phyloP scores from a whole-genome alignment of 2,113 vertebrate genomes.

The Chaenocephalus aceratus region DNA sequence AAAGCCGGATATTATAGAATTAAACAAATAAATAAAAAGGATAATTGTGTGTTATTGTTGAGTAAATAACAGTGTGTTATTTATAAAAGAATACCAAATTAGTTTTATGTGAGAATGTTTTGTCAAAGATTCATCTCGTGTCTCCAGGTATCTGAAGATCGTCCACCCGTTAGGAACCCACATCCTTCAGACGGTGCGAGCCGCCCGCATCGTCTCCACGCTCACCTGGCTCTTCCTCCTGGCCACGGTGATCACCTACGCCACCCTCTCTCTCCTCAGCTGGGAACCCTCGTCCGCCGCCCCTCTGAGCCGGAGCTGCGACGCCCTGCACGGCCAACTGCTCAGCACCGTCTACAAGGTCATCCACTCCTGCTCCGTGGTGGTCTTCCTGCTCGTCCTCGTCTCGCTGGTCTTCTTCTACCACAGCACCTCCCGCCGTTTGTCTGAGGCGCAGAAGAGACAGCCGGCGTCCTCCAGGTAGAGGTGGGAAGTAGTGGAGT shows the following conservation, averaged over 20 bases:
- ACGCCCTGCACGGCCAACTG: slow-evolving; percentile 25
- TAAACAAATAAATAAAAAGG: too few species aligned
- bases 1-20: too few species aligned
- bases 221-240: slow-evolving; percentile 73
- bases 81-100: too few species aligned
- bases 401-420: slow-evolving; percentile 75
- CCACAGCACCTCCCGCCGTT: slow-evolving; percentile 51
- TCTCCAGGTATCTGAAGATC: slow-evolving; percentile 81
- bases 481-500: too few species aligned
- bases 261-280: slow-evolving; percentile 52
- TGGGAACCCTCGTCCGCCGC: rapidly evolving
- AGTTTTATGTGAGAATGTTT: too few species aligned
- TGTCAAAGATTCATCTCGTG: background rate
- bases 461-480: background rate
- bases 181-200: slow-evolving; percentile 59
- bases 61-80: too few species aligned
- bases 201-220: slow-evolving; percentile 53
- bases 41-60: too few species aligned
- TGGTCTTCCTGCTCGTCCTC: slow-evolving; percentile 72
- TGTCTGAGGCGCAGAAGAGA: slow-evolving; percentile 42
- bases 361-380: slow-evolving; percentile 49
- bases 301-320: slow-evolving; percentile 12
- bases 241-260: slow-evolving; percentile 45
- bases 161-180: slow-evolving; percentile 66
- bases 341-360: slow-evolving; percentile 49